Evolutionary conservation across 1,140 invertebrate species (phyloP), one percentile per base, ranked within the genome.

Genomic region (Archegozetes longisetosus): DNA sequence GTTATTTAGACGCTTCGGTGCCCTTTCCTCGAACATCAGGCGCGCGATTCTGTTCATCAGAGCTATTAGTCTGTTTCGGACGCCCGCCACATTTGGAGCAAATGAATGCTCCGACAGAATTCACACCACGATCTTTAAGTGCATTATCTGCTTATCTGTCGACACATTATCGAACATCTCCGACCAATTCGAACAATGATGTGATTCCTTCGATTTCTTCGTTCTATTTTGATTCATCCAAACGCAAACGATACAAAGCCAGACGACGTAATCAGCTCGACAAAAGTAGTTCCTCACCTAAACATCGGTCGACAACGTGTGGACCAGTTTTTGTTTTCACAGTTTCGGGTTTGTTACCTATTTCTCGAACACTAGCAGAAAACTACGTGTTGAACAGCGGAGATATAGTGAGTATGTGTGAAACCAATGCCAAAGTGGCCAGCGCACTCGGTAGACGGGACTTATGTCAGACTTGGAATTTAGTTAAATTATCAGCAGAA

Each of bases 1-100:
- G 68, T 28, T 71, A 70, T 65, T 70, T 71, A 53, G 76, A 77
- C 65, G 67, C 83, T n/a, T 87, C 84, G 66, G 86, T 96, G 63
- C 91, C 91, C 0, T 96, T 93, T 74, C 91, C 91, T 1, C 76
- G 88, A 57, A 95, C 90, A 0, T 93, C 87, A 14, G 90, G 90
- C 3, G 90, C 88, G 0, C 84, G 85, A 69, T 97, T 95, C 77
- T 92, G 86, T 73, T 84, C 84, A 46, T 85, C 84, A 27, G 79
- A 78, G 65, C 79, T 83, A 25, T 73, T 91, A 26, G 85, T 89
- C 9, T 87, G 85, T 61, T 95, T 94, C 72, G 84, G 84, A 50
- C 79, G 88, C 60, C 83, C 84, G 1, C 76, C 82, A 13, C 84
- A 84, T 66, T 75, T 83, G 1, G 80, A 84, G 64, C 77, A 84